These are phyloP conservation scores for Sebastes iracundus DNA, from an alignment of 2,797 vertebrate species.

Conservation along the genomic window DNA sequence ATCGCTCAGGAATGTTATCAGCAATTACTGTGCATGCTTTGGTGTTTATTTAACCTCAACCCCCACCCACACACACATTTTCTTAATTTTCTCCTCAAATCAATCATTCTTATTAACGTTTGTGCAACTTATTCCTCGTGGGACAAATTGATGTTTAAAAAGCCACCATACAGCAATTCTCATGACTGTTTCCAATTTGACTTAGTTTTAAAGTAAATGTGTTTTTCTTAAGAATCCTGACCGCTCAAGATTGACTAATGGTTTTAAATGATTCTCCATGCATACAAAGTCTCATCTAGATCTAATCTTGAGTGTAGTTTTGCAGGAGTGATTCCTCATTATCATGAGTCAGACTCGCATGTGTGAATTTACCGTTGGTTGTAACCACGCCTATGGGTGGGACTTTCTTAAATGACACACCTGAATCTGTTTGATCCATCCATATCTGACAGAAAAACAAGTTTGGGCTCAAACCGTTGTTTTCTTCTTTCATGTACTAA, in stretches of 20 bases:
- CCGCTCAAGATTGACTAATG: background rate
- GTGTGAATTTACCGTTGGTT: background rate
- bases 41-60: constrained; percentile 14
- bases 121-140: background rate
- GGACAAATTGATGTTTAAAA: background rate
- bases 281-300: background rate
- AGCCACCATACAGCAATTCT: background rate
- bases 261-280: background rate
- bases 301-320: background rate
- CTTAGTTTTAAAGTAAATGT: background rate
- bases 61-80: constrained; percentile 8
- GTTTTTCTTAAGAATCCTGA: background rate
- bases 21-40: constrained; percentile 23
- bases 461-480: background rate
- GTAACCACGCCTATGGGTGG: background rate
- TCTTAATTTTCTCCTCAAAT: constrained; percentile 14
- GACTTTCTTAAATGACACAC: background rate
- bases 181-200: background rate
- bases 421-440: background rate
- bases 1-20: constrained; percentile 57
- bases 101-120: constrained; percentile 28
- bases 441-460: background rate
- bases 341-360: background rate
- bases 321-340: background rate
- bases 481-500: background rate